phyloP scores from a whole-genome alignment of 2,888 invertebrate species.

The Ophion ellenae region DNA sequence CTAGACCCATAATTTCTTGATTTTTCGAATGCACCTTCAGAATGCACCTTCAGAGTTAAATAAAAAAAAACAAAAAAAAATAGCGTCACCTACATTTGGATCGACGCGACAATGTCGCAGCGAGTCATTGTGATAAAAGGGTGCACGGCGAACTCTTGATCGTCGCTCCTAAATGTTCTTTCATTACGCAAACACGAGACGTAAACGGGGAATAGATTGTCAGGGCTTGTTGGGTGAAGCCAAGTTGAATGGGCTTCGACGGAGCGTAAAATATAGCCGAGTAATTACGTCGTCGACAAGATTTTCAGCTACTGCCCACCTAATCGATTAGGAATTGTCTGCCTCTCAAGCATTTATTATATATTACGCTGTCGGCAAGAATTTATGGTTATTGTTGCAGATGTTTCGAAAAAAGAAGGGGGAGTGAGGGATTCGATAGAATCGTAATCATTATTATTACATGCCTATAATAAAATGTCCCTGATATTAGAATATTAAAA shows the following conservation, averaged over 20 bases:
- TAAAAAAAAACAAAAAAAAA: background rate
- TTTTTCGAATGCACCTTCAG: too few relatives aligned
- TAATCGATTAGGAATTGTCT: background rate
- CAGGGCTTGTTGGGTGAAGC: slow-evolving; percentile 43
- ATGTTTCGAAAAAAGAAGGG: background rate
- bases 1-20: too few relatives aligned
- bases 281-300: slow-evolving; percentile 72
- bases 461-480: too few relatives aligned
- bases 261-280: slow-evolving; percentile 73
- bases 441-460: too few relatives aligned
- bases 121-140: background rate
- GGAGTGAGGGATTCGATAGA: background rate
- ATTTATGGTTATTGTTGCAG: background rate
- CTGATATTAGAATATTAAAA: too few relatives aligned
- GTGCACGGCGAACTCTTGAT: background rate
- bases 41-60: too few relatives aligned
- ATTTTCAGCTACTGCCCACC: slow-evolving; percentile 47
- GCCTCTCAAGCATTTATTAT: background rate
- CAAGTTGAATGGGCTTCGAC: slow-evolving; percentile 66
- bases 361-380: background rate
- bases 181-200: background rate
- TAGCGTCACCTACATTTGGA: background rate
- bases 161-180: background rate
- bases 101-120: background rate
- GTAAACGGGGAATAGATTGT: slow-evolving; percentile 48